Conservation (phyloP, 2,113 vertebrate genomes). For the Halcyon malimbica region DNA sequence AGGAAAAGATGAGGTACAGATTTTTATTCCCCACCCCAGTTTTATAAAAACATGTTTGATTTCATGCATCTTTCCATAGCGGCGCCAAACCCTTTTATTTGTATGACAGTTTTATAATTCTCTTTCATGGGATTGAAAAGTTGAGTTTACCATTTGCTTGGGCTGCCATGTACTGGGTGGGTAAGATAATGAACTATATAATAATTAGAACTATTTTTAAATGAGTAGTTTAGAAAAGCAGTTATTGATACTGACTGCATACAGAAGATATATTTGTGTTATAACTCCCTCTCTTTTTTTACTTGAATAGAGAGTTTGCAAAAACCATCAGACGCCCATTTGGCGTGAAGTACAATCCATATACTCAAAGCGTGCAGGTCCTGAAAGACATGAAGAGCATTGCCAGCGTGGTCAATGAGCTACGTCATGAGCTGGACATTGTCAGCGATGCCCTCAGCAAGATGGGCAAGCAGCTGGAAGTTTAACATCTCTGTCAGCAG, state of each 20-base stretch:
- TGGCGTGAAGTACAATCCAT: conserved; percentile 93
- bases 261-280: not conserved
- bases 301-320: conserved; percentile 88
- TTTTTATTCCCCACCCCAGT: not conserved
- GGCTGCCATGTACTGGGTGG: not conserved
- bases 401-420: conserved; percentile 87
- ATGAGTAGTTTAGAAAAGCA: not conserved
- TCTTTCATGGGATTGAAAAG: not conserved
- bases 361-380: conserved; percentile 92
- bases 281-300: not conserved
- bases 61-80: not conserved
- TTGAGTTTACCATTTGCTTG: not conserved
- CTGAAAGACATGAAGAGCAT: conserved; percentile 91
- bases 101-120: not conserved
- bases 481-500: conserved; percentile 67
- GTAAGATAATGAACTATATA: not conserved
- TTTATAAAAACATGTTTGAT: not conserved
- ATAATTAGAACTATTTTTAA: not conserved
- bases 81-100: not conserved
- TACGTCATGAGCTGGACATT: conserved; percentile 91
- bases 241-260: not conserved
- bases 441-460: conserved; percentile 89
- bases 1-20: conserved; percentile 94
- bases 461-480: conserved; percentile 85
- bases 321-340: conserved; percentile 98